Base-by-base conservation (phyloP, 1,140 invertebrate species). In the Cecropterus lyciades region DNA sequence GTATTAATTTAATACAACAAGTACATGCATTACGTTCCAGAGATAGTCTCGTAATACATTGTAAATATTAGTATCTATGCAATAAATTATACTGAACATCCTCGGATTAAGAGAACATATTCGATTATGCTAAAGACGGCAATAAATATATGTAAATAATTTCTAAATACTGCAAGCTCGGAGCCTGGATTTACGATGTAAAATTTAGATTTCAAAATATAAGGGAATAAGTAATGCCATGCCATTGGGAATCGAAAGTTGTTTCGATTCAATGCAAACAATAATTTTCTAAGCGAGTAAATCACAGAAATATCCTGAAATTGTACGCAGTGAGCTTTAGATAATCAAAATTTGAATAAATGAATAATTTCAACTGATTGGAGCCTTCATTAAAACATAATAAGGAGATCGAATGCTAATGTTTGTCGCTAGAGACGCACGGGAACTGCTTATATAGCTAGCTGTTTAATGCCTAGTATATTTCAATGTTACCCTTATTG, bases 141-240 rank as follows among this genome's bases (percentile, higher is more conserved):
- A 62, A 62, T 62, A 62, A 62, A 62, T 62, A 62, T 40, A 62
- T 62, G 57, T 62, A 62, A 62, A 62, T 62, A 62, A 62, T 62
- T 49, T 62, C 57, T 62, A 62, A 62, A 45, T 62, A 62, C 57
- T 33, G 42, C 30, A 40, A 62, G 57, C 57, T 20, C 30, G 27
- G 45, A 60, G 57, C 15, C 46, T 17, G 57, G 46, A 62, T 62
- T 62, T 62, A 62, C 57, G 57, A 62, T 62, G 57, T 62, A 62
- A 62, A 37, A 62, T 62, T 62, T 49, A 62, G 57, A 62, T 62
- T 62, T 62, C 57, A 37, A 37, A 62, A 51, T 62, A 62, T 62
- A 62, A 62, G 57, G 57, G 57, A 62, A 62, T 62, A 62, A 62
- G 57, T 62, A 62, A 62, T 49, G 57, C 46, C 17, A 51, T 9